phyloP scores from a whole-genome alignment of 2,888 invertebrate genomes.

The Ormia ochracea region DNA sequence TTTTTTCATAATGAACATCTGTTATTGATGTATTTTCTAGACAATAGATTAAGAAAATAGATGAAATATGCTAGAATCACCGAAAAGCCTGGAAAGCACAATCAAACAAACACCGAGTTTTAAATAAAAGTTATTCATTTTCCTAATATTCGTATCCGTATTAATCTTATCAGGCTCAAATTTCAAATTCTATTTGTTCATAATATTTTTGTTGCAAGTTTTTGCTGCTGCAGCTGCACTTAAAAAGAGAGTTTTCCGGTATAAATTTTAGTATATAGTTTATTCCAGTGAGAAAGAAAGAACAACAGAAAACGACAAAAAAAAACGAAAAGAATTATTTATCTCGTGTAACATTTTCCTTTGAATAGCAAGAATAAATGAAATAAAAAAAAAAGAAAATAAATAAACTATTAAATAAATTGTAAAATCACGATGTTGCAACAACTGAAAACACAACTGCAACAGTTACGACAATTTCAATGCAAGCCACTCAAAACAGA shows the following conservation, averaged over 20 bases:
- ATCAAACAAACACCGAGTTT: not conserved
- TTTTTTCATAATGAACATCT: constrained; percentile 43
- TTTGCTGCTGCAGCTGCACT: constrained; percentile 50
- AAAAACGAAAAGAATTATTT: constrained; percentile 56
- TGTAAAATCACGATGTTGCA: constrained; percentile 63
- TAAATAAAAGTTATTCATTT: constrained; percentile 43
- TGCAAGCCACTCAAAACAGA: not conserved
- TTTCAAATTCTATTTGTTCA: constrained; percentile 54
- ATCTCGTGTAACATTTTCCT: constrained; percentile 57
- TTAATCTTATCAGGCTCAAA: constrained; percentile 61
- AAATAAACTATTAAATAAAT: constrained; percentile 59
- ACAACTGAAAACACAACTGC: constrained; percentile 43
- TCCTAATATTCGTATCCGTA: constrained; percentile 43
- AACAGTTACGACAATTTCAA: constrained; percentile 33
- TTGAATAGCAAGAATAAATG: constrained; percentile 45
- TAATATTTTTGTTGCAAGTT: not conserved
- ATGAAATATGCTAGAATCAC: not conserved
- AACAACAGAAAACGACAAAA: constrained; percentile 36
- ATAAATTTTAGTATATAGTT: constrained; percentile 30
- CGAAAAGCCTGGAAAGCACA: not conserved
- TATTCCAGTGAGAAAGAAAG: constrained; percentile 14
- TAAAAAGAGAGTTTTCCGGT: constrained; percentile 59
- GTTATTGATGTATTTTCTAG: constrained; percentile 31
- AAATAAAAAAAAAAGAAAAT: constrained; percentile 8
- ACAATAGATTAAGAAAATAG: constrained; percentile 38